Conservation (phyloP, 2,888 invertebrate species). For the Ormyrus nitidulus region DNA sequence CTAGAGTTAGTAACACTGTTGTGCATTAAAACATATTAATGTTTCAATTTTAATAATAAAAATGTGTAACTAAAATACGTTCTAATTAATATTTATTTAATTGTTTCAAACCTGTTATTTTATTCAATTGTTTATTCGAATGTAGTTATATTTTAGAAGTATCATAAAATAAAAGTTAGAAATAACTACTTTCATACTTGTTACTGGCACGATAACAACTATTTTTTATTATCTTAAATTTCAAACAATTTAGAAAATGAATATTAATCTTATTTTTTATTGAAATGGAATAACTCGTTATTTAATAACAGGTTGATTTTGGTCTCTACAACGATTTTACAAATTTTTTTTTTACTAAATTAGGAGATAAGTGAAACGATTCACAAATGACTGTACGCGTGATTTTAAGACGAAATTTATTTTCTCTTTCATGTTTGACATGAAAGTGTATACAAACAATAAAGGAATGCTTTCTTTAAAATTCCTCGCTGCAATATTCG, state of each 20-base stretch:
- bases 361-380: slow-evolving; percentile 35
- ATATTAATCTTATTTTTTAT: slow-evolving; percentile 21
- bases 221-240: slow-evolving; percentile 7
- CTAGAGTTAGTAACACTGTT: no score
- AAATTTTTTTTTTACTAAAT: slow-evolving; percentile 47
- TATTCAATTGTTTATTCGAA: no score
- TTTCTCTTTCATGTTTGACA: slow-evolving; percentile 9
- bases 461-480: slow-evolving; percentile 15
- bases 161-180: slow-evolving; percentile 16
- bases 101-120: no score
- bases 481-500: slow-evolving; percentile 17
- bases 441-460: neutral
- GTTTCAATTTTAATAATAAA: no score
- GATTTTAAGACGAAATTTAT: slow-evolving; percentile 38
- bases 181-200: slow-evolving; percentile 29
- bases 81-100: no score
- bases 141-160: slow-evolving; percentile 1
- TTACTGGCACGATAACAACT: slow-evolving; percentile 49
- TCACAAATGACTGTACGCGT: slow-evolving; percentile 32
- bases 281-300: slow-evolving; percentile 20
- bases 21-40: no score
- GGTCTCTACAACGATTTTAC: slow-evolving; percentile 37
- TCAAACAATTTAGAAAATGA: slow-evolving; percentile 21
- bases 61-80: no score
- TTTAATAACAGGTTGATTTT: slow-evolving; percentile 47